Base-by-base conservation (phyloP, 2,797 vertebrate genomes). In the Antrozous pallidus region DNA sequence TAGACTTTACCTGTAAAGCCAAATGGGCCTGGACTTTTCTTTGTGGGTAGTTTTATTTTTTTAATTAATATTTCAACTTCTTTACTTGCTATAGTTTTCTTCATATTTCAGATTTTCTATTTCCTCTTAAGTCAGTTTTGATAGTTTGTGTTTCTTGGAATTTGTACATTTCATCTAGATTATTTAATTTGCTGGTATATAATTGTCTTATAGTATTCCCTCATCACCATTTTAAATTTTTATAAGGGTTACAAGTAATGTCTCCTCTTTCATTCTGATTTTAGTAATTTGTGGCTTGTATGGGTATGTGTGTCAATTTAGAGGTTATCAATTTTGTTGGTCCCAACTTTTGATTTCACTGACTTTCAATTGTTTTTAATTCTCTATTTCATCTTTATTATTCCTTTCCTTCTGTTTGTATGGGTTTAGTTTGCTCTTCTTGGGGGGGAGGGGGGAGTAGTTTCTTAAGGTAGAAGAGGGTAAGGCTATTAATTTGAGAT, bases 121-220 rank as follows among this genome's bases (percentile, higher is more conserved):
- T 71, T 85, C 73, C 67, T 82, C 38, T 73, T 75, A 8, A 78
- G 17, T 65, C 54, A 86, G n/a, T 73, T 73, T 65, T 31, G 54
- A 17, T 51, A 71, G 63, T 65, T 78, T 26, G 2, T 67, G 45
- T 28, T 73, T 71, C 65, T 58, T 88, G n/a, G 14, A 73, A 80
- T 74, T 40, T 81, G n/a, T 36, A 56, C 38, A 49, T 75, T 87
- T 87, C 6, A 47, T 28, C 47, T 88, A 45, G 24, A 61, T 86
- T 81, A 73, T 79, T n/a, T 67, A 85, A 90, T 45, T 54, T 86
- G n/a, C 80, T 88, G 36, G 33, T 14, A 77, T 65, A 47, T n/a
- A 78, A 84, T 65, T 86, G 17, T 88, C 92, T 94, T 84, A 73
- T 28, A 58, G 8, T 31, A 88, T 91, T 82, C 18, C 45, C 26